phyloP scores from a whole-genome alignment of 2,888 invertebrate species.

The Orthosia gothica region DNA sequence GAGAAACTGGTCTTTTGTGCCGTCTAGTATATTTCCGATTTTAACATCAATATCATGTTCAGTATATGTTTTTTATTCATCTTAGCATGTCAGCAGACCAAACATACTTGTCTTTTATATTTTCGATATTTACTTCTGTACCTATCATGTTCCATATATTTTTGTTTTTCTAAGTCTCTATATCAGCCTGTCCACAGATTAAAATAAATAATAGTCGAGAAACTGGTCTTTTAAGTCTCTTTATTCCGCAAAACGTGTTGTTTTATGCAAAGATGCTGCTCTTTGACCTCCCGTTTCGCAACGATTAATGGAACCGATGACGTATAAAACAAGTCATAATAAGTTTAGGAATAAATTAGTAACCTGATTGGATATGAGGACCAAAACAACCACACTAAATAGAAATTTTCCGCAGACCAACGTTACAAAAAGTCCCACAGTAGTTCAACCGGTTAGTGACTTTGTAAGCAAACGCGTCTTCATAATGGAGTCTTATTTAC shows the following conservation, averaged over 20 bases:
- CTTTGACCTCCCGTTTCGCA: conserved; percentile 34
- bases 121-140: conserved; percentile 9
- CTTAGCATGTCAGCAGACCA: no score
- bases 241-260: conserved; percentile 24
- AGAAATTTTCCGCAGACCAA: conserved; percentile 33
- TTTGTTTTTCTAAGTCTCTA: background rate
- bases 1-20: no score
- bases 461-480: conserved; percentile 16
- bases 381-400: background rate
- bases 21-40: no score
- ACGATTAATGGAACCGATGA: conserved; percentile 16
- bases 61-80: no score
- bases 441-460: conserved; percentile 37
- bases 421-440: background rate
- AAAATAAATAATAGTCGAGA: background rate
- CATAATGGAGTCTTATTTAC: conserved; percentile 21
- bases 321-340: background rate
- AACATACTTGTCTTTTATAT: background rate
- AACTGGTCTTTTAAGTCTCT: conserved; percentile 32
- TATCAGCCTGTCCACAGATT: background rate
- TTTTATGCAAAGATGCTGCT: conserved; percentile 31
- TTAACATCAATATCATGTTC: no score
- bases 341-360: conserved; percentile 5
- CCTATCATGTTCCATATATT: background rate
- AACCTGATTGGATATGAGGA: background rate